Conservation (phyloP, 1,140 invertebrate species). For the Drosophila lacteicornis region DNA sequence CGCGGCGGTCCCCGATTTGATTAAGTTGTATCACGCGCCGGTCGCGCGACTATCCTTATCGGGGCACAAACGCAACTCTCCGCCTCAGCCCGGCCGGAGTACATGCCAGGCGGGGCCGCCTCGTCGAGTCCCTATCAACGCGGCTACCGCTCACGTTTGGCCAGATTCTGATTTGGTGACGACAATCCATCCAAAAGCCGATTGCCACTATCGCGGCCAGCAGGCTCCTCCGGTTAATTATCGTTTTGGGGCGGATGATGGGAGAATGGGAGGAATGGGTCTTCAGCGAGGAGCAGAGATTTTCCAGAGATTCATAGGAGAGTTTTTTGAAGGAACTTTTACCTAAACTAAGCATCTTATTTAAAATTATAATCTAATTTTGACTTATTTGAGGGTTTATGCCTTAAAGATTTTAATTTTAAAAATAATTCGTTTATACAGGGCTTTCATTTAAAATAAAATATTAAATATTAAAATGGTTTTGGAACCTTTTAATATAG, state of each 20-base stretch:
- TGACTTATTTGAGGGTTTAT: too few species aligned
- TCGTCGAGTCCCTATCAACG: slow-evolving; percentile 64
- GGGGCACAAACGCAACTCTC: slow-evolving; percentile 36
- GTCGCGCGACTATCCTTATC: slow-evolving; percentile 78
- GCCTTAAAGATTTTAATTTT: too few species aligned
- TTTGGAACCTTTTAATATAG: too few species aligned
- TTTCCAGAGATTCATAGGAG: not conserved
- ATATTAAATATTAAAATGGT: too few species aligned
- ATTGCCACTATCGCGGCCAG: slow-evolving; percentile 47
- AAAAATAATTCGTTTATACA: too few species aligned
- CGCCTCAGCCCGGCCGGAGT: slow-evolving; percentile 17
- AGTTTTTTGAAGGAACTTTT: not conserved
- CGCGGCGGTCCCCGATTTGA: slow-evolving; percentile 56
- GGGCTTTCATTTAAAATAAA: too few species aligned
- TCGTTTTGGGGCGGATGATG: not conserved
- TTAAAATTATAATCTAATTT: too few species aligned
- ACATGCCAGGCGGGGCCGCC: slow-evolving; percentile 20
- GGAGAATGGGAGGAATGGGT: not conserved
- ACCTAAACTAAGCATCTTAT: too few species aligned
- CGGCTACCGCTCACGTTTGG: slow-evolving; percentile 42
- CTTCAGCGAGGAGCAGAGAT: not conserved
- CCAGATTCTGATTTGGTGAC: slow-evolving; percentile 51
- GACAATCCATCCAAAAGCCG: slow-evolving; percentile 22
- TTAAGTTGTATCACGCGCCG: slow-evolving; percentile 74
- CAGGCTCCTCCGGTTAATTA: slow-evolving; percentile 14